Evolutionary conservation across 2,888 invertebrate species (phyloP).

Genomic region (Cosmia pyralina): DNA sequence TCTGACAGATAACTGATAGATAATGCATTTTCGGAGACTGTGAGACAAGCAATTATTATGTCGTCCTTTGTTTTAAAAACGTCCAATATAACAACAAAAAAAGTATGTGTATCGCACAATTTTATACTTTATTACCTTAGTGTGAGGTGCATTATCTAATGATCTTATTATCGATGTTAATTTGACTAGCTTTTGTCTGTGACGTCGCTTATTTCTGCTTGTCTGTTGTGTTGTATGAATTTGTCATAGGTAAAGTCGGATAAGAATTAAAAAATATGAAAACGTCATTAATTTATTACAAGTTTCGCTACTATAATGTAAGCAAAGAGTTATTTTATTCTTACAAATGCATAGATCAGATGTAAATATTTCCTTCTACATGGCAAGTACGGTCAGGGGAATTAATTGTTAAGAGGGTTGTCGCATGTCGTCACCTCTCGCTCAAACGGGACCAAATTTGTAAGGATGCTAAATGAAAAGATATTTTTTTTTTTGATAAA

Average conservation of each 20-base stretch:
- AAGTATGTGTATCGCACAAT: conserved; percentile 59
- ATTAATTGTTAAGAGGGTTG: no score
- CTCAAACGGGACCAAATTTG: no score
- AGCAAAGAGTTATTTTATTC: no score
- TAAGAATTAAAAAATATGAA: background rate
- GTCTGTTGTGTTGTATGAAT: conserved; percentile 19
- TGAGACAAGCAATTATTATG: background rate
- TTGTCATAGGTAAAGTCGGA: conserved; percentile 26
- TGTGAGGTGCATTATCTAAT: conserved; percentile 49
- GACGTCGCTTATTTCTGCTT: conserved; percentile 48
- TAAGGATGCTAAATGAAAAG: no score
- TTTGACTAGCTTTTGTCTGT: conserved; percentile 46
- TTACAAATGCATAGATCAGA: no score
- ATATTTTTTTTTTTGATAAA: no score
- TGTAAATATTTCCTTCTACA: no score
- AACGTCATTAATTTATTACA: no score
- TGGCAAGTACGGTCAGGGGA: no score
- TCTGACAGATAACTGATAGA: background rate
- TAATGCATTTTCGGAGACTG: background rate
- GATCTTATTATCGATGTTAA: conserved; percentile 45
- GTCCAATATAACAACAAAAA: conserved; percentile 27
- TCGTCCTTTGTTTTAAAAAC: conserved; percentile 20
- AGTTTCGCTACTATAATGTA: no score
- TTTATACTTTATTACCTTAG: conserved; percentile 56
- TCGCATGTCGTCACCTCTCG: no score